Evolutionary conservation across 2,888 invertebrate genomes (phyloP), one percentile per base, ranked within the genome.

Genomic region (Microctonus hyperodae): DNA sequence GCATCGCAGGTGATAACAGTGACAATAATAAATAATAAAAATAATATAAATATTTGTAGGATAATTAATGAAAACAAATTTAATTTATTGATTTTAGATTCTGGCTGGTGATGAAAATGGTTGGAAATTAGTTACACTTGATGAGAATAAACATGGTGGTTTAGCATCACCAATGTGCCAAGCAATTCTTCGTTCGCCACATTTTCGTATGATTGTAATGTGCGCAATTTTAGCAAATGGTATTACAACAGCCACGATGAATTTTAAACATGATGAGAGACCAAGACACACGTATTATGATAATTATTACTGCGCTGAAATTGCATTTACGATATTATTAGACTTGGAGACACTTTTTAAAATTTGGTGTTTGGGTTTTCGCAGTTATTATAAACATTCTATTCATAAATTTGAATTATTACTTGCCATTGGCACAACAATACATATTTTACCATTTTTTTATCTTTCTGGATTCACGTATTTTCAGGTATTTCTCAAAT

Each of bases 331-430:
- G 0, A 89, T 96, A 68, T 90, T 99, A 74, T 89, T 99, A 80
- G 94, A 97, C 81, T 85, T 98, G 71, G 99, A 99, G 86, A 95
- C 96, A 0, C 81, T 97, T 37, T 95, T 99, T 81, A 99, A 99
- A 86, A 94, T 99, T 74, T 97, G 97, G 92, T 98, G 98, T 80
- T 88, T 98, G 59, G 98, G 98, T 2, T 94, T 97, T 88, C 90
- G 93, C 65, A 95, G 96, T 11, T 99, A 99, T 81, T 95, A 95
- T 85, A 93, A 95, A 78, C 95, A 98, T 82, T 96, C 97, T 0
- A 94, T 97, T 73, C 98, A 98, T 84, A 98, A 98, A 85, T 98
- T 99, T 85, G 99, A 99, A 85, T 85, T 99, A 40, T 86, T 98
- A 0, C 85, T 99, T 65, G 94, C 96, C 0, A 89, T 97, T 69